phyloP scores from a whole-genome alignment of 2,888 invertebrate genomes.

The Dione juno region DNA sequence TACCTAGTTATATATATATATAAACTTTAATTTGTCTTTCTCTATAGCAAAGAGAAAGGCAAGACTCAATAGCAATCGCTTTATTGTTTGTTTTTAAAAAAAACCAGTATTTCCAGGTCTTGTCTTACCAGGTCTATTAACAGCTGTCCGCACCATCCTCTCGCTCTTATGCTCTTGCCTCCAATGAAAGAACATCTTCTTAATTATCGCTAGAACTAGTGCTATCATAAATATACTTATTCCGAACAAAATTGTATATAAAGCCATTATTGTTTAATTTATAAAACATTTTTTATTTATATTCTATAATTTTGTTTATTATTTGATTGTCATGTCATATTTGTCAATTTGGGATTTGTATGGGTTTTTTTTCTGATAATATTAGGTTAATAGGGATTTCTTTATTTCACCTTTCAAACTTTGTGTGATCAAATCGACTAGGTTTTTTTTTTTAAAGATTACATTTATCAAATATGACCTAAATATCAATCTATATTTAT shows the following conservation, averaged over 20 bases:
- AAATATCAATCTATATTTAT: too few species aligned
- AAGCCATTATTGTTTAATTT: slow-evolving; percentile 61
- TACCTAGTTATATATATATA: too few species aligned
- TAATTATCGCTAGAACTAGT: slow-evolving; percentile 72
- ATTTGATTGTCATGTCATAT: neutral
- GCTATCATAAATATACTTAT: slow-evolving; percentile 77
- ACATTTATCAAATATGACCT: too few species aligned
- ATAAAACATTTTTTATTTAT: slow-evolving; percentile 29
- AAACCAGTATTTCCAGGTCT: too few species aligned
- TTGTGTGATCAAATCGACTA: too few species aligned
- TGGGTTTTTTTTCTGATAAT: neutral
- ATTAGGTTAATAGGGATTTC: too few species aligned
- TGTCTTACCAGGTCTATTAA: slow-evolving; percentile 69
- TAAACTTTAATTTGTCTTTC: too few species aligned
- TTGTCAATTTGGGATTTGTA: neutral
- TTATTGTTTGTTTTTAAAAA: too few species aligned
- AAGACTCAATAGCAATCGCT: too few species aligned
- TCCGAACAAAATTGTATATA: slow-evolving; percentile 76
- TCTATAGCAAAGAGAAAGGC: too few species aligned
- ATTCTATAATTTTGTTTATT: neutral
- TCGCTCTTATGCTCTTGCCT: slow-evolving; percentile 74
- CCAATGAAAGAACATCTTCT: slow-evolving; percentile 77
- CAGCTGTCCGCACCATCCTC: slow-evolving; percentile 51
- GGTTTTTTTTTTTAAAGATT: too few species aligned
- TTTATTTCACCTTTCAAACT: too few species aligned